Conservation (phyloP, 2,113 vertebrate genomes). For the Notarius lentiginosus region DNA sequence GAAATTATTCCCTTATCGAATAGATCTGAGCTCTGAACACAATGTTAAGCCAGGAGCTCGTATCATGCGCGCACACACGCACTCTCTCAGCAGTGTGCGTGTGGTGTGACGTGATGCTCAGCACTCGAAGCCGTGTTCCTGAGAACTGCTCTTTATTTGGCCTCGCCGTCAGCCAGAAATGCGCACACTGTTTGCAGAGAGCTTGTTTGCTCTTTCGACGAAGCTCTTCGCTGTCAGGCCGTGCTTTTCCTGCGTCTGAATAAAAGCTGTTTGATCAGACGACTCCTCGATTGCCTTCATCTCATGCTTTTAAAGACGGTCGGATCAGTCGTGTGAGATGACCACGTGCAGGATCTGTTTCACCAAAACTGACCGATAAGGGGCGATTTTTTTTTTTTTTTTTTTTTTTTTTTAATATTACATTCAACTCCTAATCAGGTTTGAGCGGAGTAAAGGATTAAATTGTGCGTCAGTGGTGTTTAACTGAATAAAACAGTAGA, state of each 20-base stretch:
- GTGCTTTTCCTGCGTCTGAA: conserved; percentile 37
- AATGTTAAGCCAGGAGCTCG: neutral
- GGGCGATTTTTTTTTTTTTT: neutral
- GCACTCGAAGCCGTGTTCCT: neutral
- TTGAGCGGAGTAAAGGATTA: neutral
- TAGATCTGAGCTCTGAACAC: neutral
- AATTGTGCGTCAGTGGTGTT: neutral
- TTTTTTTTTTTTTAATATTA: too few species aligned
- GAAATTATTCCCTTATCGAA: neutral
- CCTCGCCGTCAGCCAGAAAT: conserved; percentile 39
- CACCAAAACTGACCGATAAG: neutral
- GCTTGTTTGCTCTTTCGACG: conserved; percentile 35
- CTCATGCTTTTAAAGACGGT: neutral
- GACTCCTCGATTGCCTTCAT: neutral
- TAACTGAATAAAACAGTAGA: neutral
- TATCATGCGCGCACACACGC: neutral
- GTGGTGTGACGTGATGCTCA: neutral
- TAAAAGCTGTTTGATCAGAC: conserved; percentile 21
- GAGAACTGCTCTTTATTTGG: conserved; percentile 28
- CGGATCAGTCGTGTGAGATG: neutral
- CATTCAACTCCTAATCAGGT: neutral
- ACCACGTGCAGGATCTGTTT: neutral
- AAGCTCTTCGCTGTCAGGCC: conserved; percentile 38
- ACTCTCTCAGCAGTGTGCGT: neutral
- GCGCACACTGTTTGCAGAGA: conserved; percentile 36